Base-by-base conservation (phyloP, 2,797 vertebrate genomes). In the Schizothorax lantsangensis region DNA sequence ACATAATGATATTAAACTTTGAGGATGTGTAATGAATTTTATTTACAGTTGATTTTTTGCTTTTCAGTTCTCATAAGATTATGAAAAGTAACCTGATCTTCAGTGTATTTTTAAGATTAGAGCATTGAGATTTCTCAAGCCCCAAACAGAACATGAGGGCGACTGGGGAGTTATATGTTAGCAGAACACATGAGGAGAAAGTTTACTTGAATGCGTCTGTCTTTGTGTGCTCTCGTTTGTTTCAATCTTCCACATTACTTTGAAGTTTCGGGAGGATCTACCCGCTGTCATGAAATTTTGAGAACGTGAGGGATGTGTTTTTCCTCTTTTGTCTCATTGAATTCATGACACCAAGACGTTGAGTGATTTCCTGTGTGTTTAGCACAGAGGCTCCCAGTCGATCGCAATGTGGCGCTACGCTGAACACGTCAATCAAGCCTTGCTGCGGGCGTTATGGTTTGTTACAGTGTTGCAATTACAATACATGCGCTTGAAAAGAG, bases 401-500 rank as follows among this genome's bases (percentile, higher is more conserved):
- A 88, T 86, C 84, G 83, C 52, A 85, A 78, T 33, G 73, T 83
- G 59, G 80, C 69, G 83, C 88, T 78, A 88, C 79, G 30, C 81
- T 81, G 81, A 88, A 86, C 89, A 86, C 52, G 88, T 89, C 91
- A 91, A 86, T 91, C 90, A 89, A 86, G 83, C 30, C 80, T 83
- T 81, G 74, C 89, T 88, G 52, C 69, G 49, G 87, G 89, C 73
- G 40, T 87, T 87, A 90, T 86, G 81, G 89, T 87, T 87, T 87
- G 86, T 86, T 77, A 81, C 85, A 59, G 84, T 82, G 89, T 86
- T 87, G 80, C 90, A 90, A 90, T 91, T 89, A 91, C 88, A 89
- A 87, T 83, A 89, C 71, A 66, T 64, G 59, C 38, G 43, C 81
- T 87, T 85, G 83, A 84, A 88, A 86, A 86, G 88, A 80, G 47